A percentile compares a stretch with the other conserved stretches of the same genome.
Evolutionary conservation across 2,888 invertebrate genomes (phyloP).

Genomic region (Cosmopolites sordidus): DNA sequence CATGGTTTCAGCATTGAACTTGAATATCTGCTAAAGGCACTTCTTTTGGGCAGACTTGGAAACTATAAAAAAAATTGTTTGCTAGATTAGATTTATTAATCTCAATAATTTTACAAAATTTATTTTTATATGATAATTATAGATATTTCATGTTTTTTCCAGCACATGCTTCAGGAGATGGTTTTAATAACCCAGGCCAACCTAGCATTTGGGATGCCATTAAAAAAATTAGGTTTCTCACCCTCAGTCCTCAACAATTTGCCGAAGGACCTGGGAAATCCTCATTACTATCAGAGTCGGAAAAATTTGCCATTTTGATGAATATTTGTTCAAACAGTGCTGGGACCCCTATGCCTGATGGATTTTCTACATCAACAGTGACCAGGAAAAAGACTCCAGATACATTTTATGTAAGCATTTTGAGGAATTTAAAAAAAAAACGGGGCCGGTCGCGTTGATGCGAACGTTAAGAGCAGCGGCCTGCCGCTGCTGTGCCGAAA

Average conservation of each 20-base stretch:
- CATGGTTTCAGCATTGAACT: no score
- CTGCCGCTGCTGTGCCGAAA: no score
- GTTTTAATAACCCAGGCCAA: slow-evolving; percentile 30
- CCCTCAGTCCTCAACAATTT: slow-evolving; percentile 75
- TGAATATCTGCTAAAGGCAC: no score
- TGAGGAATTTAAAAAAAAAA: background rate
- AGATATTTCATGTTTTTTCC: background rate
- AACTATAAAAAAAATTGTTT: no score
- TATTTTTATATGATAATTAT: no score
- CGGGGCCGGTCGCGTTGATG: no score
- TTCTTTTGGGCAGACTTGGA: no score
- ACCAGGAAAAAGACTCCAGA: slow-evolving; percentile 37
- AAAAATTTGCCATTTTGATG: slow-evolving; percentile 77
- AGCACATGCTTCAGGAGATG: slow-evolving; percentile 27
- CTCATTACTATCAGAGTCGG: slow-evolving; percentile 67
- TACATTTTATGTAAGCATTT: slow-evolving; percentile 16
- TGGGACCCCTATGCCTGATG: slow-evolving; percentile 69
- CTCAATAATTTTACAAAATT: no score
- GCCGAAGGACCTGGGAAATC: slow-evolving; percentile 78
- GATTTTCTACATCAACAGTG: slow-evolving; percentile 60
- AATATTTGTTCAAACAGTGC: slow-evolving; percentile 70
- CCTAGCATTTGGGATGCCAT: slow-evolving; percentile 61
- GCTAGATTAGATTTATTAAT: no score
- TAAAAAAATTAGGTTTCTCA: slow-evolving; percentile 75
- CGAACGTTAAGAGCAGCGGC: no score